Conservation (phyloP, 1,140 invertebrate genomes). For the Bombus huntii region DNA sequence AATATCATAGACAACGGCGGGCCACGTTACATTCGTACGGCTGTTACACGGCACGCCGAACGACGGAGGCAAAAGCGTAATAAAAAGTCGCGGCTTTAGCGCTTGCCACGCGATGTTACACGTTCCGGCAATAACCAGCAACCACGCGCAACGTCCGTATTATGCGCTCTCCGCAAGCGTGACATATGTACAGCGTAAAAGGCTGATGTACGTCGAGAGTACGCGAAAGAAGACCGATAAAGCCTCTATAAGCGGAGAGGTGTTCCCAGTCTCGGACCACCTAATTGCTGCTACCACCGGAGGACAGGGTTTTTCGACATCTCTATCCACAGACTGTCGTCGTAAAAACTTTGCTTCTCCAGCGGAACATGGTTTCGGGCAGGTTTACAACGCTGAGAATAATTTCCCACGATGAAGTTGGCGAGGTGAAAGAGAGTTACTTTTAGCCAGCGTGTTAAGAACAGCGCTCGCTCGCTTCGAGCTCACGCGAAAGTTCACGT, state of each 20-base stretch:
- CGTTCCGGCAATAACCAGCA: conserved; percentile 12
- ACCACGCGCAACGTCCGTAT: neutral
- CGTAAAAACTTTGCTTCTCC: neutral
- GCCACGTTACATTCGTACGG: neutral
- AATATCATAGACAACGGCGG: neutral
- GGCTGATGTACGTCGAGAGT: neutral
- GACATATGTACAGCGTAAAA: neutral
- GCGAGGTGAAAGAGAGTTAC: neutral
- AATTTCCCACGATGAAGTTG: neutral
- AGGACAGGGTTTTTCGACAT: neutral
- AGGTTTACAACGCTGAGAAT: neutral
- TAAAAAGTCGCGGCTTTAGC: conserved; percentile 23
- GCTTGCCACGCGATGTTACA: neutral
- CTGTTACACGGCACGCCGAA: neutral
- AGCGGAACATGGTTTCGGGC: neutral
- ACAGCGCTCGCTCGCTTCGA: neutral
- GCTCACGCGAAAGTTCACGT: neutral
- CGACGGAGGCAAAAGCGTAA: neutral
- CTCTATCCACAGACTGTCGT: neutral
- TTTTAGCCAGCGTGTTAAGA: neutral
- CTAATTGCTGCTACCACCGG: conserved; percentile 2
- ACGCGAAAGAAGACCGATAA: neutral
- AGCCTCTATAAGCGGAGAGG: neutral
- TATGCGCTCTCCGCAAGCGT: neutral
- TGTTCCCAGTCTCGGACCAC: too few relatives aligned